Conservation (phyloP, 2,888 invertebrate species). For the Acanthosepion esculentum region DNA sequence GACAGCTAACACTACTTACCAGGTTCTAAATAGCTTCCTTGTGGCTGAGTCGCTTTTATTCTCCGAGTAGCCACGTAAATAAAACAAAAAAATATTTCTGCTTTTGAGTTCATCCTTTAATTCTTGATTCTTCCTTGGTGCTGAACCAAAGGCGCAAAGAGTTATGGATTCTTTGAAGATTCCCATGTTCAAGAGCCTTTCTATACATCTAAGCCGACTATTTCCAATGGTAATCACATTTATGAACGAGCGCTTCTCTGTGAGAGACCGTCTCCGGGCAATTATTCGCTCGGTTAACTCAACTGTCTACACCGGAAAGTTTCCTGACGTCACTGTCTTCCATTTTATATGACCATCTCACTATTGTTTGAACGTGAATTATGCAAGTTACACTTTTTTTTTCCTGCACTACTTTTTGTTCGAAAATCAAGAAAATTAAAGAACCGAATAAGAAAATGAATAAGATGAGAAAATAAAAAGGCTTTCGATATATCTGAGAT, state of each 20-base stretch:
- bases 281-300: not conserved
- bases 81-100: not conserved
- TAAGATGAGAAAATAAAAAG: no score
- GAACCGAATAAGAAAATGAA: not conserved
- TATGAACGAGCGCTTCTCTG: not conserved
- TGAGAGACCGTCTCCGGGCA: constrained; percentile 8
- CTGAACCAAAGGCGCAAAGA: not conserved
- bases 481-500: no score
- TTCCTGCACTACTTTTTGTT: not conserved
- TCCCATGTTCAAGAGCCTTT: not conserved
- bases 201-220: not conserved
- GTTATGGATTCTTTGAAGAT: constrained; percentile 1
- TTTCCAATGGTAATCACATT: not conserved
- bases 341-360: not conserved
- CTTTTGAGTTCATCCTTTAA: not conserved
- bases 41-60: not conserved
- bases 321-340: not conserved
- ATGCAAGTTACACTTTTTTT: not conserved
- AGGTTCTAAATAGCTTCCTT: not conserved
- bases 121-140: not conserved
- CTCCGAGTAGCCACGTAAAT: not conserved
- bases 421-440: not conserved
- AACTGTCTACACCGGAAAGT: not conserved
- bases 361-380: not conserved
- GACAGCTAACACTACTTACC: not conserved